phyloP scores from a whole-genome alignment of 2,888 invertebrate species.

The Beris morrisii region DNA sequence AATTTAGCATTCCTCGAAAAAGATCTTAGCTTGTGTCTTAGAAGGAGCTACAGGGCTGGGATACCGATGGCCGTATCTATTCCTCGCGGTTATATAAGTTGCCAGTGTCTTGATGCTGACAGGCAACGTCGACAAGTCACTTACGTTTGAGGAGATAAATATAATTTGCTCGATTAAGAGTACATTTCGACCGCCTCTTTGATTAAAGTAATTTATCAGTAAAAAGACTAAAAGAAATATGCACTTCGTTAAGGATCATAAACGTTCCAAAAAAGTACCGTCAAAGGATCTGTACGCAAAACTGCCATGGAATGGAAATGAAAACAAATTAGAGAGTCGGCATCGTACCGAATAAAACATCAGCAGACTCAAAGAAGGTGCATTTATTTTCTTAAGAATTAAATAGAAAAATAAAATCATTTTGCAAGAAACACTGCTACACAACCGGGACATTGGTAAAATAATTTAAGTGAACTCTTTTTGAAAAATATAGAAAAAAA shows the following conservation, averaged over 20 bases:
- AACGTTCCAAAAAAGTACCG: conserved; percentile 20
- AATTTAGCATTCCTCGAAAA: conserved; percentile 18
- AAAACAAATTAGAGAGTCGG: conserved; percentile 11
- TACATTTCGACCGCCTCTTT: conserved; percentile 42
- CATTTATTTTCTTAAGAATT: too few species aligned
- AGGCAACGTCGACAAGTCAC: conserved; percentile 30
- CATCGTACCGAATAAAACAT: too few species aligned
- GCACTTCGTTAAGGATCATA: conserved; percentile 34
- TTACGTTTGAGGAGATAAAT: conserved; percentile 36
- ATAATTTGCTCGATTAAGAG: conserved; percentile 42
- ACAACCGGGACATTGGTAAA: too few species aligned
- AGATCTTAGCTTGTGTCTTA: neutral
- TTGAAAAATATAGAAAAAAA: too few species aligned
- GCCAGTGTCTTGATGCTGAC: conserved; percentile 11
- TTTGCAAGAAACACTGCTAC: too few species aligned
- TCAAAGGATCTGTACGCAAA: conserved; percentile 24
- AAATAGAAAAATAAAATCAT: too few species aligned
- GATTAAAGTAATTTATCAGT: conserved; percentile 41
- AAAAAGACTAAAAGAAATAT: conserved; percentile 26
- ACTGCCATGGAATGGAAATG: conserved; percentile 5
- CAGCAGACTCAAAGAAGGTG: too few species aligned
- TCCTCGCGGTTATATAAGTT: too few species aligned
- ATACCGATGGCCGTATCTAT: too few species aligned
- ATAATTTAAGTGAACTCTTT: too few species aligned
- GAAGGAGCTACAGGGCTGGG: too few species aligned